Base-by-base conservation (phyloP, 2,888 invertebrate species). In the Resseliella maxima region DNA sequence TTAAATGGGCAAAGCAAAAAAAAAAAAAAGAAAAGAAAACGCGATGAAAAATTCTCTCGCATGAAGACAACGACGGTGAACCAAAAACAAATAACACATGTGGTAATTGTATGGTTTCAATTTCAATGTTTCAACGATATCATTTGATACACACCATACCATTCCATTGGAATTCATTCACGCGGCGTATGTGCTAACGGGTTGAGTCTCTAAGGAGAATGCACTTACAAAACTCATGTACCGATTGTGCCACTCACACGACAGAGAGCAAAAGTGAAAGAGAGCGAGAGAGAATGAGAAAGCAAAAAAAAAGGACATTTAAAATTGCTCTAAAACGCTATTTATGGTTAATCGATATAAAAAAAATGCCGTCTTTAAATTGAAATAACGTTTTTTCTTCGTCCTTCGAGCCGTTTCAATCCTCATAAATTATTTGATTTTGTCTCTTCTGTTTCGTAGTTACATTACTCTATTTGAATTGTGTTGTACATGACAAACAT, bases 21-120 rank as follows among this genome's bases (percentile, higher is more conserved):
- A 72, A 72, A 72, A 72, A 31, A 31, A 10, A 24, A n/a, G 24
- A n/a, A 59, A 3, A 24, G n/a, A 27, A 59, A 27, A 2, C 24
- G 59, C 2, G n/a, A 50, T 2, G 59, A 59, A 72, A 10, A 31
- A 72, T 31, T 31, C 6, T 72, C 12, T 35, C 2, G n/a, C n/a
- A 35, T 35, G 31, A 72, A 72, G 72, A 72, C 31, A 31, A 31
- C 72, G n/a, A 72, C 72, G 35, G 72, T 31, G 72, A 5, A 72
- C 35, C 72, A 15, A 27, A 72, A 72, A 72, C 72, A 72, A 72
- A 72, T 72, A 31, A 72, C 72, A 72, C 72, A 72, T 72, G 72
- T 72, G 27, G 72, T 72, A 72, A 72, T 72, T 72, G 72, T 72
- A 15, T 15, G 21, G 72, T 72, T 72, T 72, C 15, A 31, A 27